Percentiles rank a stretch among this genome's conserved stretches.
Evolutionary conservation across 2,113 vertebrate species (phyloP).

Genomic region (Scomber colias): DNA sequence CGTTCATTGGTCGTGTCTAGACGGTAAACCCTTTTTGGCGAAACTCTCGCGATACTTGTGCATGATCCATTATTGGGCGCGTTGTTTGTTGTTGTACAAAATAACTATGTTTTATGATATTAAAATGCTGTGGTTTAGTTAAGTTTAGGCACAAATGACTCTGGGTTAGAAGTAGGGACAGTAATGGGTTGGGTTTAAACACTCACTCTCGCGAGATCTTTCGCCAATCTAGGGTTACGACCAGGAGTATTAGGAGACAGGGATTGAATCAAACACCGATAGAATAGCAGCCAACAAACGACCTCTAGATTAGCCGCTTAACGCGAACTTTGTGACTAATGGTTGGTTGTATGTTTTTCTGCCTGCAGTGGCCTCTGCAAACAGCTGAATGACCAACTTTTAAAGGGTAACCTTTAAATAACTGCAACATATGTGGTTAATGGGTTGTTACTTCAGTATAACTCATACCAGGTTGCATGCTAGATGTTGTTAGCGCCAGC

Average conservation of each 20-base stretch:
- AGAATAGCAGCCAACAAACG: slow-evolving; percentile 37
- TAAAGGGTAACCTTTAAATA: slow-evolving; percentile 4
- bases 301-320: slow-evolving; percentile 46
- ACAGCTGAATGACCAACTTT: not conserved
- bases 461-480: slow-evolving; percentile 1
- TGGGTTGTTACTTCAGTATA: slow-evolving; percentile 25
- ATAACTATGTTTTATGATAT: too few species aligned
- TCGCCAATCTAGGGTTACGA: too few species aligned
- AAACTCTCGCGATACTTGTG: not conserved
- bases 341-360: not conserved
- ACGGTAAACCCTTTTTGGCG: too few species aligned
- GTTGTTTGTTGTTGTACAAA: too few species aligned
- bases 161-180: too few species aligned
- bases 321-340: not conserved
- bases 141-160: too few species aligned
- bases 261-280: slow-evolving; percentile 65
- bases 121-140: too few species aligned
- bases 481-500: slow-evolving; percentile 19
- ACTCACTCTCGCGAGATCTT: too few species aligned
- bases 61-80: not conserved
- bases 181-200: too few species aligned
- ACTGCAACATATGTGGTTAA: not conserved
- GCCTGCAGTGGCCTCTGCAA: not conserved
- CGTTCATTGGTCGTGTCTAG: not conserved
- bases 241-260: slow-evolving; percentile 8